These are phyloP conservation scores for Hormaphis cornu DNA, from an alignment of 1,140 invertebrate species.

Conservation along the genomic window DNA sequence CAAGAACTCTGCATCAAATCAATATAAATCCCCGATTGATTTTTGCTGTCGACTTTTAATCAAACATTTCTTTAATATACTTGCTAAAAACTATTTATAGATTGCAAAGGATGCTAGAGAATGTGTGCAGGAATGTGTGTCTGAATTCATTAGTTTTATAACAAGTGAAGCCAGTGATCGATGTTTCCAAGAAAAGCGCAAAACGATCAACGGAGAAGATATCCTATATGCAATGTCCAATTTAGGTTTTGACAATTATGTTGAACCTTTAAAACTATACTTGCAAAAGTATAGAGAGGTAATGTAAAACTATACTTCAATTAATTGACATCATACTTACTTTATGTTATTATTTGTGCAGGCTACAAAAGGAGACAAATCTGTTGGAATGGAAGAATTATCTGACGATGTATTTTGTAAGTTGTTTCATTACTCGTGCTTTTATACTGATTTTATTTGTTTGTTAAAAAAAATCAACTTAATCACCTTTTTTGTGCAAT, in stretches of 20 bases:
- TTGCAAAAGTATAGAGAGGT: slow-evolving; percentile 93
- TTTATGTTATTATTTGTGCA: slow-evolving; percentile 6
- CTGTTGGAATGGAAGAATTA: slow-evolving; percentile 39
- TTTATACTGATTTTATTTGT: no score
- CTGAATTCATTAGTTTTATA: slow-evolving; percentile 98
- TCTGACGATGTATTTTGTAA: slow-evolving; percentile 37
- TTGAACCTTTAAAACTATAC: slow-evolving; percentile 92
- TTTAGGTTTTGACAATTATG: slow-evolving; percentile 96
- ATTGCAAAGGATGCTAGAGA: slow-evolving; percentile 99
- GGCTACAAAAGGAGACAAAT: slow-evolving; percentile 40
- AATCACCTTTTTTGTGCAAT: no score
- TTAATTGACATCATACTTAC: neutral
- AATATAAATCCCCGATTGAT: no score
- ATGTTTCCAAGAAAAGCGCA: slow-evolving; percentile 94
- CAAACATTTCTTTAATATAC: neutral
- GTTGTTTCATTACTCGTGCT: no score
- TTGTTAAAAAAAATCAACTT: no score
- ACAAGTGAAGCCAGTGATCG: slow-evolving; percentile 95
- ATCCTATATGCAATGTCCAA: slow-evolving; percentile 93
- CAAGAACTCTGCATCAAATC: no score
- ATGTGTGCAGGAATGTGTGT: slow-evolving; percentile 99
- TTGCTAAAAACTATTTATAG: slow-evolving; percentile 42
- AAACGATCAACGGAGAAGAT: slow-evolving; percentile 99
- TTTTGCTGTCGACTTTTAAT: no score
- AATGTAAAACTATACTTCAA: slow-evolving; percentile 35